phyloP scores from a whole-genome alignment of 2,888 invertebrate genomes.

The Clepsis dumicolana region DNA sequence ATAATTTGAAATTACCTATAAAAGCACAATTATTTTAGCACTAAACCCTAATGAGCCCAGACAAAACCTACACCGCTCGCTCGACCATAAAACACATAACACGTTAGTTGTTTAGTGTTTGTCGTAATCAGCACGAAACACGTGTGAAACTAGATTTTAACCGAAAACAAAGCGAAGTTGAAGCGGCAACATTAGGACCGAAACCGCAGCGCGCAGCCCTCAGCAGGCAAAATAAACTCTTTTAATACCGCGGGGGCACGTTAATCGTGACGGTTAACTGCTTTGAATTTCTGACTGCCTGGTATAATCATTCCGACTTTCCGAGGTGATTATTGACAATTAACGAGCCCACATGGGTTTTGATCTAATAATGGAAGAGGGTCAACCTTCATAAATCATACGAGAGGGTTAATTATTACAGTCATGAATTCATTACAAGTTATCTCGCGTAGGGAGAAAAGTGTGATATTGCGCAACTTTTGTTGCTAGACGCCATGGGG shows the following conservation, averaged over 20 bases:
- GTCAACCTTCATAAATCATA: constrained; percentile 25
- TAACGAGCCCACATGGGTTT: background rate
- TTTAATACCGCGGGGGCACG: constrained; percentile 19
- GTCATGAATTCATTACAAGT: constrained; percentile 32
- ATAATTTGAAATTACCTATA: no score
- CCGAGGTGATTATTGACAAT: constrained; percentile 28
- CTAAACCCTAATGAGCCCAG: background rate
- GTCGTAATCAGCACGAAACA: constrained; percentile 14
- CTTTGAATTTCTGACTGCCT: constrained; percentile 32
- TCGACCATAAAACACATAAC: background rate
- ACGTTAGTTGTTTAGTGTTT: background rate
- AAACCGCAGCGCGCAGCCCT: constrained; percentile 21
- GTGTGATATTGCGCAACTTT: background rate
- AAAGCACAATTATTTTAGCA: no score
- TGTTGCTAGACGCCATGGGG: background rate
- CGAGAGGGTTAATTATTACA: constrained; percentile 21
- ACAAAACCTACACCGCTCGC: background rate
- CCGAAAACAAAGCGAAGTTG: constrained; percentile 18
- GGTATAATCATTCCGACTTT: constrained; percentile 30
- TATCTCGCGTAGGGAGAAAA: constrained; percentile 9
- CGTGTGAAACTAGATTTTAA: constrained; percentile 24
- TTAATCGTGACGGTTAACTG: constrained; percentile 29
- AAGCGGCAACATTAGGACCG: constrained; percentile 25
- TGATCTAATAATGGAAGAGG: constrained; percentile 28
- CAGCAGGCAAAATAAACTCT: constrained; percentile 26